These are phyloP conservation scores for Temnothorax nylanderi DNA, from an alignment of 1,140 invertebrate genomes.

Conservation along the genomic window DNA sequence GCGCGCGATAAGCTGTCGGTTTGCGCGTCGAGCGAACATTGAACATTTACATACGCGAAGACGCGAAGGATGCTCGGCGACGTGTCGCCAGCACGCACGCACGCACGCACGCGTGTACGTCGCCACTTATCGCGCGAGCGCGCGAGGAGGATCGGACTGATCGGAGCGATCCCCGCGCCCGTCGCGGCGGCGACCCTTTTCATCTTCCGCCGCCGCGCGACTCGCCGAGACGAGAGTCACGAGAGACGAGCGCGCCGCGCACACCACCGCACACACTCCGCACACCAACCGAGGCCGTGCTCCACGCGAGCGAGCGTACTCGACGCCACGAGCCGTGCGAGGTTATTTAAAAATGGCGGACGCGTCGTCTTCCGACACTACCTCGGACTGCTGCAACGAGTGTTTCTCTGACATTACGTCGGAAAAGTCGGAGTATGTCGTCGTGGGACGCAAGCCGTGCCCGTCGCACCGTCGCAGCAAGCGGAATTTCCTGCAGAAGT, in stretches of 20 bases:
- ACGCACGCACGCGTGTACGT: neutral
- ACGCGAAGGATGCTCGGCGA: neutral
- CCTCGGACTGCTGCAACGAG: constrained; percentile 84
- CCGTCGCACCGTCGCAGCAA: constrained; percentile 74
- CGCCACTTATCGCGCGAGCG: neutral
- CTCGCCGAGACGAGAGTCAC: too few species aligned
- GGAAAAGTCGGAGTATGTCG: constrained; percentile 80
- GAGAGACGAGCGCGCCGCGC: neutral
- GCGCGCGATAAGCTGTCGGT: neutral
- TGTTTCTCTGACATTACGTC: constrained; percentile 84
- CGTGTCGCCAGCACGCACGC: too few species aligned
- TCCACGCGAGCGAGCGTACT: neutral
- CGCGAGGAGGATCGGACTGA: neutral
- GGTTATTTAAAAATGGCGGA: constrained; percentile 86
- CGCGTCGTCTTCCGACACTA: constrained; percentile 85
- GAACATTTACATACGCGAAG: neutral
- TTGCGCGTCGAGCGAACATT: neutral
- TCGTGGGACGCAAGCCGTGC: constrained; percentile 80
- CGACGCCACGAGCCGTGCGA: constrained; percentile 59
- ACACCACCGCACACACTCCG: neutral
- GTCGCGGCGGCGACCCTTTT: neutral
- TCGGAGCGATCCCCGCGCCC: neutral
- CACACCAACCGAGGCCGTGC: too few species aligned
- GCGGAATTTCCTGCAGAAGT: constrained; percentile 81
- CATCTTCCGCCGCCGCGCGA: neutral